Percentiles rank a stretch among this genome's conserved stretches.
Conservation (phyloP, 2,113 vertebrate species). For the human region GRCh38 chr11:34874001-34874500, state of each 20-base stretch:
- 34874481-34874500: neutral
- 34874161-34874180: neutral
- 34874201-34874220: neutral
- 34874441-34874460: neutral
- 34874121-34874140: neutral
- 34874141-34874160: neutral
- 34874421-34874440: too few species aligned
- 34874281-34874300: neutral
- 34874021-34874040: neutral
- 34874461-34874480: neutral
- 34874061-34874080: neutral
- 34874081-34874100: neutral
- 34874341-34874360: neutral
- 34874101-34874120: constrained; percentile 3
- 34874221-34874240: neutral
- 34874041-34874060: neutral
- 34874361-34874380: neutral
- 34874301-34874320: neutral
- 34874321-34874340: neutral
- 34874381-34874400: neutral
- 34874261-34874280: neutral
- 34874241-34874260: neutral
- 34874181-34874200: neutral
- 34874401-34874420: neutral
- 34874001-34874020: neutral